Evolutionary conservation across 2,797 vertebrate genomes (phyloP).

Genomic region (Eidolon dupreanum): DNA sequence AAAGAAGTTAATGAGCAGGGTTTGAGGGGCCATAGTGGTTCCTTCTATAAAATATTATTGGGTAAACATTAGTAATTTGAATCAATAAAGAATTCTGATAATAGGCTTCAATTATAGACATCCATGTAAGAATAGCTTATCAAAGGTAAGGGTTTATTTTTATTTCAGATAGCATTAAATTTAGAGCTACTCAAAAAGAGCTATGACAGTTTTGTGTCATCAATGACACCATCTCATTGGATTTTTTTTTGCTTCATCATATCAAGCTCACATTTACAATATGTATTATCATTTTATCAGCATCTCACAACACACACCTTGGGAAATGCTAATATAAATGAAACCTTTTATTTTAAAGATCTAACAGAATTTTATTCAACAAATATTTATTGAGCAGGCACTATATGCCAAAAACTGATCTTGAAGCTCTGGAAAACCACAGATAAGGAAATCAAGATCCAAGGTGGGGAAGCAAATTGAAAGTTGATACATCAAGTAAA

Average conservation of each 20-base stretch:
- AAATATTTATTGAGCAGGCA: conserved; percentile 13
- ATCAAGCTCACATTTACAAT: neutral
- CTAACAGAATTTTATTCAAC: conserved; percentile 2
- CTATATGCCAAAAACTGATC: neutral
- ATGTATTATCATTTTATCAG: neutral
- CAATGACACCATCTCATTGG: neutral
- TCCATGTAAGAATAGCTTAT: neutral
- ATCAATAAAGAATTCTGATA: neutral
- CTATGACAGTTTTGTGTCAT: neutral
- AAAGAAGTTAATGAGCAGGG: neutral
- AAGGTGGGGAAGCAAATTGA: neutral
- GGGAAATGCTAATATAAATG: neutral
- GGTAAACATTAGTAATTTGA: neutral
- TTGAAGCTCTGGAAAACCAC: neutral
- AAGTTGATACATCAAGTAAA: neutral
- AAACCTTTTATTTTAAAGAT: neutral
- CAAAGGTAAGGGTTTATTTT: neutral
- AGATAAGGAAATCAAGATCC: neutral
- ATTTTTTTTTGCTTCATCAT: conserved; percentile 20
- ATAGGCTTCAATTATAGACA: neutral
- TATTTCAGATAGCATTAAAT: neutral
- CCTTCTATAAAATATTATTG: neutral
- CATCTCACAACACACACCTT: neutral
- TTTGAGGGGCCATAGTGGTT: neutral
- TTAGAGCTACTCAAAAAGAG: neutral